Evolutionary conservation across 2,113 vertebrate genomes (phyloP).

Genomic region (Aegypius monachus): DNA sequence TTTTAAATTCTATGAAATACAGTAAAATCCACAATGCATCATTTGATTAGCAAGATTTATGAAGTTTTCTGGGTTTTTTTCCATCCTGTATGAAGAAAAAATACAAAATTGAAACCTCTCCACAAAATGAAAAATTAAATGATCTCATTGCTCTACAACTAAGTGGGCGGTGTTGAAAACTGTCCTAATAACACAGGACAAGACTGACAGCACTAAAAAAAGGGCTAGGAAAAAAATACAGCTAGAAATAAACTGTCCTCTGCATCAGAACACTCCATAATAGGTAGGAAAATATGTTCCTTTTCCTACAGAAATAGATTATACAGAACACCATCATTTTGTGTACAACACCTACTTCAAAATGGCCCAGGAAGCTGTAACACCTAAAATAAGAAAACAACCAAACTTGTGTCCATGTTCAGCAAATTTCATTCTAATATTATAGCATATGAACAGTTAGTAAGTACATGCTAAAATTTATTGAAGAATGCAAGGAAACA

Average conservation of each 20-base stretch:
- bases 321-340: conserved; percentile 7
- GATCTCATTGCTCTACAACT: conserved; percentile 12
- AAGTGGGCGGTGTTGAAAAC: conserved; percentile 10
- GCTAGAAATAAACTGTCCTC: conserved; percentile 53
- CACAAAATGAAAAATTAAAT: neutral
- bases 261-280: conserved; percentile 17
- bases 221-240: neutral
- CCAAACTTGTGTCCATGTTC: neutral
- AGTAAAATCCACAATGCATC: neutral
- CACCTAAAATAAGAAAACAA: neutral
- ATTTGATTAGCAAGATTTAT: neutral
- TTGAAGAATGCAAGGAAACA: neutral
- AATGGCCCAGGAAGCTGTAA: neutral
- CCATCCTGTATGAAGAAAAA: neutral
- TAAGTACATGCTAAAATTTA: neutral
- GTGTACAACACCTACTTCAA: conserved; percentile 22
- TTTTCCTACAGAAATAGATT: conserved; percentile 29
- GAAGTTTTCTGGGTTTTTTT: neutral
- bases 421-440: neutral
- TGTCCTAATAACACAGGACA: conserved; percentile 47
- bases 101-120: neutral
- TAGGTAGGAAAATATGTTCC: conserved; percentile 38
- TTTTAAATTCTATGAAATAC: neutral
- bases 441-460: neutral
- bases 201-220: conserved; percentile 47